Evolutionary conservation across 2,797 vertebrate species (phyloP).

Genomic region (Hypotaenidia okinawae): DNA sequence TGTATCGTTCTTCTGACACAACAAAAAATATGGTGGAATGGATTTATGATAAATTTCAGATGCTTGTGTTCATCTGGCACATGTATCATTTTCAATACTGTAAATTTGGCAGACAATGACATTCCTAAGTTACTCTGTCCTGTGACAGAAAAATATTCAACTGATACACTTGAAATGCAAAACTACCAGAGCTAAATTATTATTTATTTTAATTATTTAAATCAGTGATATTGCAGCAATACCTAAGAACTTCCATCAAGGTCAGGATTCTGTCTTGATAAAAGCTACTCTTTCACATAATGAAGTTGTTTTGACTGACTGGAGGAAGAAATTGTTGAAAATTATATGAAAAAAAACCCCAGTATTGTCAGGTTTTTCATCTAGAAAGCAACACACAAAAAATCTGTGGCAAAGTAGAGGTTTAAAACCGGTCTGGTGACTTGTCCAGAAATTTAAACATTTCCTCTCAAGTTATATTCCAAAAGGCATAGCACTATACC

Average conservation of each 20-base stretch:
- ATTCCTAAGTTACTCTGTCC: not conserved
- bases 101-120: not conserved
- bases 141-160: not conserved
- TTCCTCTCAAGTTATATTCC: not conserved
- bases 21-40: not conserved
- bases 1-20: not conserved
- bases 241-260: not conserved
- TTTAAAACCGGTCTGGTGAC: not conserved
- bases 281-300: not conserved
- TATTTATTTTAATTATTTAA: not conserved
- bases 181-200: not conserved
- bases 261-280: not conserved
- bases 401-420: not conserved
- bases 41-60: constrained; percentile 18
- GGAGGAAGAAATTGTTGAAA: not conserved
- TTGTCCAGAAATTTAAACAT: not conserved
- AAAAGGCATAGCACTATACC: not conserved
- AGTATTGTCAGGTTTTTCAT: not conserved
- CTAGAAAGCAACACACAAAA: not conserved
- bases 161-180: not conserved
- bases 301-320: not conserved
- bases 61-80: not conserved
- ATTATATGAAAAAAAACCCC: not conserved
- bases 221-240: not conserved
- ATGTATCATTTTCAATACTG: not conserved